phyloP scores from a whole-genome alignment of 2,888 invertebrate genomes.

The Eumacrocentrus americanus region DNA sequence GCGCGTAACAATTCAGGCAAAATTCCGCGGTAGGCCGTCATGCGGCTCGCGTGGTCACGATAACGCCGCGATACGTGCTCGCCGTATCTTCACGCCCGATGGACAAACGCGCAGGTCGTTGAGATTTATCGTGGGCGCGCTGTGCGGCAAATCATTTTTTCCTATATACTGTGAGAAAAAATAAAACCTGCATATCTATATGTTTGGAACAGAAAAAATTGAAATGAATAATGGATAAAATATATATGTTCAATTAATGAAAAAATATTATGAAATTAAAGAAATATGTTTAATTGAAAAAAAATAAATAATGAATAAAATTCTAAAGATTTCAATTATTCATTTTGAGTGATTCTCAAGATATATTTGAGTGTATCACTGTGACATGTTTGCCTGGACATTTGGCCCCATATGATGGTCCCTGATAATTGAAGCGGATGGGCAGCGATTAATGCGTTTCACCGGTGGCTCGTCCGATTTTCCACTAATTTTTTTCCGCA shows the following conservation, averaged over 20 bases:
- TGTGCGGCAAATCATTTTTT: too few relatives aligned
- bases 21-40: slow-evolving; percentile 19
- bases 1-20: slow-evolving; percentile 19
- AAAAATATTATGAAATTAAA: too few relatives aligned
- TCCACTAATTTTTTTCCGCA: slow-evolving; percentile 34
- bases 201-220: too few relatives aligned
- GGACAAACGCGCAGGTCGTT: slow-evolving; percentile 31
- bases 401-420: neutral
- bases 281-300: too few relatives aligned
- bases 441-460: slow-evolving; percentile 32
- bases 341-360: neutral
- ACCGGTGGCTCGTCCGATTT: slow-evolving; percentile 32
- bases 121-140: slow-evolving; percentile 24
- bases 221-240: too few relatives aligned
- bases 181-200: too few relatives aligned
- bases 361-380: neutral
- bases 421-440: slow-evolving; percentile 16
- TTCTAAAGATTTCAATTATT: too few relatives aligned
- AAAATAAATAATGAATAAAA: too few relatives aligned
- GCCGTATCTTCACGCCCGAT: slow-evolving; percentile 38
- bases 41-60: slow-evolving; percentile 25
- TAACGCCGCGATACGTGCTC: slow-evolving; percentile 30
- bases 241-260: too few relatives aligned
- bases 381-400: neutral
- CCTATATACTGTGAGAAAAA: too few relatives aligned